These are phyloP conservation scores for Kryphioiulus occultus DNA, from an alignment of 2,888 invertebrate genomes.

Conservation along the genomic window DNA sequence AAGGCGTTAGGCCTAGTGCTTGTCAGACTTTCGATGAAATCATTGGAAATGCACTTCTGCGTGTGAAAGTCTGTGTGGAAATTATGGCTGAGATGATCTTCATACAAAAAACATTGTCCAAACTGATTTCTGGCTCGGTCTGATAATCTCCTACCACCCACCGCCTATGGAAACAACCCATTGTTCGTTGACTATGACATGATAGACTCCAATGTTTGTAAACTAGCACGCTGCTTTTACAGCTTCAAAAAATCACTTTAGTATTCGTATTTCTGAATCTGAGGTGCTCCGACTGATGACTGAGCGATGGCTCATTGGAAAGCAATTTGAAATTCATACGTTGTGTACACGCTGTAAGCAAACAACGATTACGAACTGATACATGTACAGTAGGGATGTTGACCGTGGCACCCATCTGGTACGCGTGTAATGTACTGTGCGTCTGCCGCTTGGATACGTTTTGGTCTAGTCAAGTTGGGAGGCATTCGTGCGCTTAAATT, in stretches of 20 bases:
- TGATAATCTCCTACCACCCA: background rate
- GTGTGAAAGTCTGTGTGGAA: too few species aligned
- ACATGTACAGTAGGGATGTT: background rate
- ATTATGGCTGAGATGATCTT: background rate
- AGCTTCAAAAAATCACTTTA: background rate
- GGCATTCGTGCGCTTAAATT: background rate
- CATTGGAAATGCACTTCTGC: background rate
- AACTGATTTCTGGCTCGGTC: background rate
- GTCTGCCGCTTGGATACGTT: background rate
- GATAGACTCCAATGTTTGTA: background rate
- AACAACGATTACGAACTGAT: background rate
- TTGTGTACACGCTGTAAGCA: background rate
- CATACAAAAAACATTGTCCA: background rate
- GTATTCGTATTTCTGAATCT: background rate
- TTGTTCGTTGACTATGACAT: background rate
- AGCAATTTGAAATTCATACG: background rate
- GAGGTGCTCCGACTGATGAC: background rate
- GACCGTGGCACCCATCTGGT: conserved; percentile 15
- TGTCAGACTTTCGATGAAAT: background rate
- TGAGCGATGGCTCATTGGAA: background rate
- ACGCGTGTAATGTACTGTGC: background rate
- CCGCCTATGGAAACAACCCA: background rate
- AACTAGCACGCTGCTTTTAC: background rate
- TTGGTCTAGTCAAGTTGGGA: background rate
- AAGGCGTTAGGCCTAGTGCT: background rate